Evolutionary conservation across 1,140 invertebrate species (phyloP).

Genomic region (Tetragonula clypearis): DNA sequence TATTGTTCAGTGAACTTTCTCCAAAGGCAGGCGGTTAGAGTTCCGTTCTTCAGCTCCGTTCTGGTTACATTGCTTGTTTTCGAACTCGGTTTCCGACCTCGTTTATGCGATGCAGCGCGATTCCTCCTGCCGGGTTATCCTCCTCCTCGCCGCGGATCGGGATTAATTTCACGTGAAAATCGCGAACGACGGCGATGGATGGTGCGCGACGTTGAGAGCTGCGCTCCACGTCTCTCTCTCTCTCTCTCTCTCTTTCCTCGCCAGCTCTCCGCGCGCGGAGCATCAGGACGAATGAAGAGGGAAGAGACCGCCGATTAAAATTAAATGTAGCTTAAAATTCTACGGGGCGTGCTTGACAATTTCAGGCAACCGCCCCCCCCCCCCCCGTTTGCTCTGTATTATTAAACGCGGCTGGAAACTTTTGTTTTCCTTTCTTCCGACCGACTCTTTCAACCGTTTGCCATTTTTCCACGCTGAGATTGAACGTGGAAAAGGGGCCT

Average conservation of each 20-base stretch:
- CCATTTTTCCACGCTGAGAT: background rate
- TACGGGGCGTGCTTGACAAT: background rate
- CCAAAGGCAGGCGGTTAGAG: constrained; percentile 13
- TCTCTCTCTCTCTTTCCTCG: no score
- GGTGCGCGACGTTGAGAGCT: background rate
- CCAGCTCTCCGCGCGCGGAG: no score
- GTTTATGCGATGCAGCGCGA: constrained; percentile 16
- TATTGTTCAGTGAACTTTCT: constrained; percentile 39
- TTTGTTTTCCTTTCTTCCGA: constrained; percentile 12
- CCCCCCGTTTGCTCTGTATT: background rate
- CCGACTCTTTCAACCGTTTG: background rate
- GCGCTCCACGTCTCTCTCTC: no score
- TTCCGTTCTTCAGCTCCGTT: constrained; percentile 34
- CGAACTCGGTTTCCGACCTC: constrained; percentile 31
- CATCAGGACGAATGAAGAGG: background rate
- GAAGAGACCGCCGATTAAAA: background rate
- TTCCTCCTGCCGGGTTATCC: constrained; percentile 5
- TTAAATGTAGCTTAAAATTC: constrained; percentile 29
- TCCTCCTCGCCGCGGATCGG: background rate
- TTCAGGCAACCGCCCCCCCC: background rate
- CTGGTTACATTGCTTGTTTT: constrained; percentile 34
- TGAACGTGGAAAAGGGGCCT: background rate
- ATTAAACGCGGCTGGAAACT: constrained; percentile 7
- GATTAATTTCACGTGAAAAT: background rate
- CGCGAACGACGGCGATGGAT: background rate